Evolutionary conservation across 2,888 invertebrate genomes (phyloP), one percentile per base, ranked within the genome.

Genomic region (Camptogramma bilineatum): DNA sequence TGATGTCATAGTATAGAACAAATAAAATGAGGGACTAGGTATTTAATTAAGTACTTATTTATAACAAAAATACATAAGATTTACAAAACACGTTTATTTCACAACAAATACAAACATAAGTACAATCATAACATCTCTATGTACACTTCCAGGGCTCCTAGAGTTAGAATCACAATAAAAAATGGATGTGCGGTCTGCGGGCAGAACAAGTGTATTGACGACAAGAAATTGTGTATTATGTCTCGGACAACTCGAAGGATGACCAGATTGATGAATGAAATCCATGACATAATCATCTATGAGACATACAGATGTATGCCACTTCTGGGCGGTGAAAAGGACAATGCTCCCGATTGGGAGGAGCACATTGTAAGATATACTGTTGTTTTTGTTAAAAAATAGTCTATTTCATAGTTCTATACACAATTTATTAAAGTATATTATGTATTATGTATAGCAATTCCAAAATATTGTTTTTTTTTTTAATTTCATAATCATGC

Each of bases 251-350:
- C 91, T 10, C 81, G 90, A 34, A 84, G 83, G 62, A 64, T 84
- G 13, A 73, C 77, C 1, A 84, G 77, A 58, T 59, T 78, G 16
- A 51, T 80, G 13, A 70, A 79, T 4, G 52, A 69, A 10, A 61
- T 80, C 8, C 73, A 73, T 28, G 69, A 85, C 5, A 83, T 90
- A 60, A 78, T 82, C 2, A 77, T 91, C 13, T 69, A 87, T 18
- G 91, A 91, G 69, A 70, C 77, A 0, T 91, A 91, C 68, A 78
- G 87, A 64, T 89, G 90, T 73, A 91, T 91, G 90, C 91, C 91
- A 0, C 71, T 91, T 0, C 64, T 91, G 34, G 91, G 91, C 0
- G 82, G 85, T 73, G 91, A 91, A 64, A 74, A 78, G 17, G 75
- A 82, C 3, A 78, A 74, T 60, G 81, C 83, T 8, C 90, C 89